Evolutionary conservation across 2,888 invertebrate genomes (phyloP).

Genomic region (Rhopalosiphum nymphaeae): DNA sequence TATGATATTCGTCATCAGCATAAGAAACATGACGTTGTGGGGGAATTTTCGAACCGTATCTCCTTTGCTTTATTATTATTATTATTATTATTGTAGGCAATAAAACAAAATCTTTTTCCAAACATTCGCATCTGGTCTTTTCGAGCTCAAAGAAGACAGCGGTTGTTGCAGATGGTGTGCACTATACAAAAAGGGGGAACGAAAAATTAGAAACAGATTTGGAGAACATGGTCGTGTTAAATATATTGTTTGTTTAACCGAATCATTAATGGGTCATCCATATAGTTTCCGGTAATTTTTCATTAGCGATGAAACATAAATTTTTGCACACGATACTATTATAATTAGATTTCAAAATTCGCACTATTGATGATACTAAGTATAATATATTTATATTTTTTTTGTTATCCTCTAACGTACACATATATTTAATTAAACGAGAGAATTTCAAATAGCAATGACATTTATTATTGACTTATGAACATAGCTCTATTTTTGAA

Average conservation of each 20-base stretch:
- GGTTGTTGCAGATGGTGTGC: conserved; percentile 43
- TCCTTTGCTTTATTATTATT: neutral
- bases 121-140: conserved; percentile 60
- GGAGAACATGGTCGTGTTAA: conserved; percentile 38
- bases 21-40: neutral
- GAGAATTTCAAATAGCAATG: neutral
- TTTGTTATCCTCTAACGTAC: neutral
- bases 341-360: neutral
- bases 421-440: neutral
- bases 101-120: conserved; percentile 63
- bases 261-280: conserved; percentile 12
- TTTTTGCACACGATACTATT: neutral
- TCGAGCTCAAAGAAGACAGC: neutral
- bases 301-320: neutral
- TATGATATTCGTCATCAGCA: conserved; percentile 16
- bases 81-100: conserved; percentile 13
- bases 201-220: conserved; percentile 62
- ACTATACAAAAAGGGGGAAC: neutral
- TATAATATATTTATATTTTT: neutral
- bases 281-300: conserved; percentile 36
- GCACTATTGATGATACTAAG: neutral
- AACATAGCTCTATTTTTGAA: neutral
- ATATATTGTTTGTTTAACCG: conserved; percentile 52
- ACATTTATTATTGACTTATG: neutral
- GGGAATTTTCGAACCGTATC: conserved; percentile 45